These are phyloP conservation scores for Amphiduros pacificus DNA, from an alignment of 2,888 invertebrate species.

Conservation along the genomic window DNA sequence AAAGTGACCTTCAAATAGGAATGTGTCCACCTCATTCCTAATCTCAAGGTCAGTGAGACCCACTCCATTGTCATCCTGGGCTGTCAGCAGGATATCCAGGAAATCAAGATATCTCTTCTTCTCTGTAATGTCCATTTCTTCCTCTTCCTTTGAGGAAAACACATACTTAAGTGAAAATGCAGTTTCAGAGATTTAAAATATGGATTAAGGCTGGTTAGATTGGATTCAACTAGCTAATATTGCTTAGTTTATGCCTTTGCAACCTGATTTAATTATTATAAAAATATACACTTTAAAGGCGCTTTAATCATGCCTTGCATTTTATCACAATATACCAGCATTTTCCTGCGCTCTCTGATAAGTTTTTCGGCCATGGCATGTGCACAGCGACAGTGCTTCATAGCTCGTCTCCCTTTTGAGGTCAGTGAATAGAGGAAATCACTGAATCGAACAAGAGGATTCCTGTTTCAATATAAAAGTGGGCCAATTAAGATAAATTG, in stretches of 20 bases:
- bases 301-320: too few species aligned
- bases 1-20: constrained; percentile 37
- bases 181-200: too few species aligned
- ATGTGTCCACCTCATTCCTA: constrained; percentile 44
- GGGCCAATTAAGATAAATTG: background rate
- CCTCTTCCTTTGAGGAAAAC: too few species aligned
- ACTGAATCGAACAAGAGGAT: background rate
- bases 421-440: constrained; percentile 36
- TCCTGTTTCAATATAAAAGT: background rate
- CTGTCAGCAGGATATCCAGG: constrained; percentile 28
- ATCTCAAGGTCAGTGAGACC: constrained; percentile 46
- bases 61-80: constrained; percentile 36
- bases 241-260: too few species aligned
- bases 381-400: constrained; percentile 42
- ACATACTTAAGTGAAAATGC: too few species aligned
- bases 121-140: too few species aligned
- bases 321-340: too few species aligned
- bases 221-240: too few species aligned
- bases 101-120: constrained; percentile 31
- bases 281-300: too few species aligned
- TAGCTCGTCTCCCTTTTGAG: constrained; percentile 36
- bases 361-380: constrained; percentile 47
- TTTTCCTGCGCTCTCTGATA: constrained; percentile 37
- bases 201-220: too few species aligned
- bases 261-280: too few species aligned